Conservation (phyloP, 2,888 invertebrate genomes). For the Caenorhabditis angaria region DNA sequence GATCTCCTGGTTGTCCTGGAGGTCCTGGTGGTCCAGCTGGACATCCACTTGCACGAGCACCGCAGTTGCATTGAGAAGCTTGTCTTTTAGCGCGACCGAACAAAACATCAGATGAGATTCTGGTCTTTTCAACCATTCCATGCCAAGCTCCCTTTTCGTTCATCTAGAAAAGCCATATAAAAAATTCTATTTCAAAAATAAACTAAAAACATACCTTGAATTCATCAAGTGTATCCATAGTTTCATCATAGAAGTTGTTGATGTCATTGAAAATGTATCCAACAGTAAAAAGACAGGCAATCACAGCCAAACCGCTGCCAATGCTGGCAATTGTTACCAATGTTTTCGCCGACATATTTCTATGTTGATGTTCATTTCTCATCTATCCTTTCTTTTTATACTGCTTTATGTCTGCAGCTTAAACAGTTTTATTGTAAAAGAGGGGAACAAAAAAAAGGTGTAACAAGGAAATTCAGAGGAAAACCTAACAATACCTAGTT, state of each 20-base stretch:
- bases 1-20: slow-evolving; percentile 39
- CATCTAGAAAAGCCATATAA: not conserved
- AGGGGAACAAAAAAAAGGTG: not conserved
- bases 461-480: not conserved
- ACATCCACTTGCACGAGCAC: slow-evolving; percentile 20
- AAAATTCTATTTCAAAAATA: not conserved
- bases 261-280: slow-evolving; percentile 55
- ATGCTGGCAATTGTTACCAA: slow-evolving; percentile 43
- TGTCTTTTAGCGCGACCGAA: slow-evolving; percentile 35
- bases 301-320: slow-evolving; percentile 45
- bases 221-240: slow-evolving; percentile 44
- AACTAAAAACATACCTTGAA: slow-evolving; percentile 37
- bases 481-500: no score
- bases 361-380: not conserved
- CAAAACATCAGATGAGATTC: slow-evolving; percentile 2
- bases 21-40: slow-evolving; percentile 51
- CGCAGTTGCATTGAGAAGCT: slow-evolving; percentile 40
- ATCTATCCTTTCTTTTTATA: not conserved
- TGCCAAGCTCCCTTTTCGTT: slow-evolving; percentile 24
- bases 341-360: slow-evolving; percentile 20
- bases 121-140: slow-evolving; percentile 13
- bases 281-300: slow-evolving; percentile 45
- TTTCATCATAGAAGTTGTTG: slow-evolving; percentile 52
- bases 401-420: not conserved
- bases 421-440: not conserved